Conservation (phyloP, 1,140 invertebrate species). For the Himalopsyche phryganea region DNA sequence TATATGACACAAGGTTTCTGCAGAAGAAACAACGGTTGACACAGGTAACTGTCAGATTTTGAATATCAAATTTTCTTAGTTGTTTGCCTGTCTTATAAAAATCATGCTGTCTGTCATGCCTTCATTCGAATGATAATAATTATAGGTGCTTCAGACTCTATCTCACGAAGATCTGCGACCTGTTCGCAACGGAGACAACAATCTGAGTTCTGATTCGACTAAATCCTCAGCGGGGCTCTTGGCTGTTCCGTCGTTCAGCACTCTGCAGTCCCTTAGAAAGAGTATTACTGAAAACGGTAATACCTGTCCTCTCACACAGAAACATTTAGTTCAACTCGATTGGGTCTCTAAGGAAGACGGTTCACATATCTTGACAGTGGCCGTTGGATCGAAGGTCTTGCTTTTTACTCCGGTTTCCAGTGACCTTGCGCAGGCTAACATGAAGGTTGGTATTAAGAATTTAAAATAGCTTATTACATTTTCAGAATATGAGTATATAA, state of each 20-base stretch:
- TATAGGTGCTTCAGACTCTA: slow-evolving; percentile 56
- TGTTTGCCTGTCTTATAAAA: too few relatives aligned
- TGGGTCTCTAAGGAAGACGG: slow-evolving; percentile 99
- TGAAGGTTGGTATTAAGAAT: slow-evolving; percentile 57
- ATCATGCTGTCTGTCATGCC: too few relatives aligned
- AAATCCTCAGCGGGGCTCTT: slow-evolving; percentile 62
- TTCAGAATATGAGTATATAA: not conserved
- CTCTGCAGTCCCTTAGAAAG: slow-evolving; percentile 81
- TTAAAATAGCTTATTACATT: not conserved
- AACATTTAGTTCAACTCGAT: slow-evolving; percentile 89
- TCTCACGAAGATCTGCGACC: slow-evolving; percentile 58
- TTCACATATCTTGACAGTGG: slow-evolving; percentile 95
- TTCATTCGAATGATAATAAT: too few relatives aligned
- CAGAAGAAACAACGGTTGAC: slow-evolving; percentile 74
- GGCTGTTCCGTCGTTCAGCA: slow-evolving; percentile 90
- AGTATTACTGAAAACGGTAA: slow-evolving; percentile 89
- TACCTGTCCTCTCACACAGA: slow-evolving; percentile 82
- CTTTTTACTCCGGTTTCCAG: slow-evolving; percentile 82
- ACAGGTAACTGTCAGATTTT: slow-evolving; percentile 50
- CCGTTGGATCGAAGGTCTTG: slow-evolving; percentile 88
- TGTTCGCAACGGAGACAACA: slow-evolving; percentile 53
- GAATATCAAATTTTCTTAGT: too few relatives aligned
- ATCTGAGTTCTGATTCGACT: slow-evolving; percentile 42
- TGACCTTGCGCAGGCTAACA: slow-evolving; percentile 85
- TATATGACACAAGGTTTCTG: slow-evolving; percentile 77